phyloP scores from a whole-genome alignment of 2,888 invertebrate species.

The Clitarchus hookeri region DNA sequence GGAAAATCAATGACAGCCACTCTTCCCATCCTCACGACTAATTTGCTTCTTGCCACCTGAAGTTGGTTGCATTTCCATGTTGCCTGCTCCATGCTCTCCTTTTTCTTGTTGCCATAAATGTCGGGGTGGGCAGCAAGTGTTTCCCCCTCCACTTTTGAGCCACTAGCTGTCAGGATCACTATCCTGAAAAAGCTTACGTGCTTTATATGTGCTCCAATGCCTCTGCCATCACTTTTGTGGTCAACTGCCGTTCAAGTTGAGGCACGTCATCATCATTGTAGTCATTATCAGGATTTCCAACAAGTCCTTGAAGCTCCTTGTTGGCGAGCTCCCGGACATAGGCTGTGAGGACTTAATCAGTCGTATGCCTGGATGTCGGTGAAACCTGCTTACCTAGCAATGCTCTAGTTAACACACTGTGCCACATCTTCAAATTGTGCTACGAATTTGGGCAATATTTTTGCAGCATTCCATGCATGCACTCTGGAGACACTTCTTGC shows the following conservation, averaged over 20 bases:
- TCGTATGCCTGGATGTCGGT: not conserved
- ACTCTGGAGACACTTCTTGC: not conserved
- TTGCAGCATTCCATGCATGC: not conserved
- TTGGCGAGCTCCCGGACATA: not conserved
- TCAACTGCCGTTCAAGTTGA: too few relatives aligned
- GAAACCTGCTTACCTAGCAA: not conserved
- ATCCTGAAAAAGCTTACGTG: not conserved
- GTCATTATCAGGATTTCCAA: not conserved
- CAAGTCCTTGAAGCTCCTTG: not conserved
- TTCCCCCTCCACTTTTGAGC: not conserved
- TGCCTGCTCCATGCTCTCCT: too few relatives aligned
- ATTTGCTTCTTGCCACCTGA: too few relatives aligned
- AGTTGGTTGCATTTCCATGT: too few relatives aligned
- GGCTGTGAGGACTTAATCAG: not conserved
- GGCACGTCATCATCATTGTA: not conserved
- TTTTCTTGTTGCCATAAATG: too few relatives aligned
- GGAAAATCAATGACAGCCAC: too few relatives aligned
- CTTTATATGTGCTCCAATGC: not conserved
- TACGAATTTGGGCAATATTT: not conserved
- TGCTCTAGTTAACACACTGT: not conserved
- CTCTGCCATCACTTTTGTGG: too few relatives aligned
- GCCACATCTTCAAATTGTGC: not conserved
- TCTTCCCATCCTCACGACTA: too few relatives aligned
- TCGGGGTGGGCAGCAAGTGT: not conserved
- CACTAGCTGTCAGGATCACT: too few relatives aligned